Conservation (phyloP, 2,113 vertebrate genomes). For the Pavo muticus region DNA sequence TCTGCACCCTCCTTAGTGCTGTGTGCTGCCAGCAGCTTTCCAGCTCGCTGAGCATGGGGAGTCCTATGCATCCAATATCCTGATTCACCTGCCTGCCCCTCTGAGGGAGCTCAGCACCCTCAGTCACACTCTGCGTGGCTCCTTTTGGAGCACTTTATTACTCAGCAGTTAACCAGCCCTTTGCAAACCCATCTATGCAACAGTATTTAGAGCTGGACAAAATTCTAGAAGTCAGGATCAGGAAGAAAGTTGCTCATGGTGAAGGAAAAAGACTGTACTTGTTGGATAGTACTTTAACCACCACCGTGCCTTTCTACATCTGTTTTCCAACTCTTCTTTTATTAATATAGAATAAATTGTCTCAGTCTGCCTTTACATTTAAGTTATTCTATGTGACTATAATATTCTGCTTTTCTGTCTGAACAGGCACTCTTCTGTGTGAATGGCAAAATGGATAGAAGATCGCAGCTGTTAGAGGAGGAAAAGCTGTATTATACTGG, state of each 20-base stretch:
- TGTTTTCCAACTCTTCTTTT: constrained; percentile 12
- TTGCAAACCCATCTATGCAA: neutral
- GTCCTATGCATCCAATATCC: rapidly evolving
- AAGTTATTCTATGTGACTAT: constrained; percentile 9
- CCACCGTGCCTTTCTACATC: neutral
- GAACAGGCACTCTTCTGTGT: constrained; percentile 5
- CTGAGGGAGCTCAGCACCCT: neutral
- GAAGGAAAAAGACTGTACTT: neutral
- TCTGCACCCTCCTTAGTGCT: neutral
- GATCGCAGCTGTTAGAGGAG: neutral
- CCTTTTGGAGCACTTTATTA: neutral
- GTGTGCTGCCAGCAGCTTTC: neutral
- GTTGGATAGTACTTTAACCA: neutral
- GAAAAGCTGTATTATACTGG: neutral
- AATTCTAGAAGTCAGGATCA: neutral
- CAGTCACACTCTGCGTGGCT: neutral
- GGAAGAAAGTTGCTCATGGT: neutral
- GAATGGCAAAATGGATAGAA: constrained; percentile 25
- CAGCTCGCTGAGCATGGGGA: neutral
- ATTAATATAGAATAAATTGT: neutral
- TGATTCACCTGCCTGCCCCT: neutral
- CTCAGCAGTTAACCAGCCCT: neutral
- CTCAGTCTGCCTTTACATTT: constrained; percentile 6
- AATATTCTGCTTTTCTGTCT: constrained; percentile 36
- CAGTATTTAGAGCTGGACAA: neutral